Evolutionary conservation across 30 jellyfish, hydroid and myxozoan genomes (phyloP).

Genomic region (Cassiopea xamachana): DNA sequence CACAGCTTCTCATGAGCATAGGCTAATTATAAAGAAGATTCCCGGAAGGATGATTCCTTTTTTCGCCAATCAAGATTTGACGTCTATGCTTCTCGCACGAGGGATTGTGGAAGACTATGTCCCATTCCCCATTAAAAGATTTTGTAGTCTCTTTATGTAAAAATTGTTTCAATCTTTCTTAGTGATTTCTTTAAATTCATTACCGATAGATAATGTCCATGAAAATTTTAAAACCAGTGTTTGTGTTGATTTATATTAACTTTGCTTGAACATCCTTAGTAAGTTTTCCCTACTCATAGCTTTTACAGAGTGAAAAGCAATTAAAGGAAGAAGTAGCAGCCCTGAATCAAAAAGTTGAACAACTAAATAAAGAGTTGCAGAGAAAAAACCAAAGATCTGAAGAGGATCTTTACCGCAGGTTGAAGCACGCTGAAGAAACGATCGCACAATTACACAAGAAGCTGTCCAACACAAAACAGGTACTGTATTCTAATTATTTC

Average conservation of each 20-base stretch:
- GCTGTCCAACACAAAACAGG: conserved; percentile 91
- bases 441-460: conserved; percentile 80
- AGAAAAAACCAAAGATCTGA: conserved; percentile 68
- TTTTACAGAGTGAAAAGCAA: conserved; percentile 81
- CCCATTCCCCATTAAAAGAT: no score
- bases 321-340: conserved; percentile 80
- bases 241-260: no score
- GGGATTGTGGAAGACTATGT: no score
- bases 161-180: no score
- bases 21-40: no score
- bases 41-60: no score
- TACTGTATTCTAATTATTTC: conserved; percentile 16
- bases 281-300: conserved; percentile 20
- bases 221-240: no score
- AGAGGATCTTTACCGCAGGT: conserved; percentile 77
- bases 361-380: conserved; percentile 76
- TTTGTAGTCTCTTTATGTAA: no score
- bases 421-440: conserved; percentile 83
- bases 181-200: neutral
- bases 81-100: no score
- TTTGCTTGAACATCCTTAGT: neutral
- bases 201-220: no score
- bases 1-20: no score
- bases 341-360: conserved; percentile 66
- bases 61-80: no score